Base-by-base conservation (phyloP, 1,140 invertebrate genomes). In the Lerema accius region DNA sequence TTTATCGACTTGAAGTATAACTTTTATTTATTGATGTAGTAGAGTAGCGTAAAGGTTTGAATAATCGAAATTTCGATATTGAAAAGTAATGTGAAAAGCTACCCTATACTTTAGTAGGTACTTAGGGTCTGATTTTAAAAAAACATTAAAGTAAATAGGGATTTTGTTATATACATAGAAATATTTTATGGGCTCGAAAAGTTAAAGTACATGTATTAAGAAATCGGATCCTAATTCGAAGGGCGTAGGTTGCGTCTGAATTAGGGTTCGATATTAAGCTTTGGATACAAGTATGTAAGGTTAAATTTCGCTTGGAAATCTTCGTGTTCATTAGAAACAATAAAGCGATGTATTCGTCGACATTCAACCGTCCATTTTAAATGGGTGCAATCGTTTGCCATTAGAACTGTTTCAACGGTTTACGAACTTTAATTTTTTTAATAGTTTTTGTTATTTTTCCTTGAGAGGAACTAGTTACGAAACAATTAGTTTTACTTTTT, bases 261-360 rank as follows among this genome's bases (percentile, higher is more conserved):
- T n/a, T n/a, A 46, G 43, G 43, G 5, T 16, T 46, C 43, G 16
- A 23, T 42, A 42, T 42, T 14, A 4, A 3, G 16, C 13, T 13
- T 3, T 14, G 13, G 2, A 13, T 13, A 13, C 40, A 15, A 16
- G 17, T 16, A 6, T 3, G 15, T 3, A 43, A 43, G 42, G 17
- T 17, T 43, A 10, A 15, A 43, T 6, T 16, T 43, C 17, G 17
- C 28, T 32, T 32, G 4, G 19, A 15, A 49, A 48, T 28, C 2
- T 48, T 48, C 23, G 46, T 49, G 46, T 49, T 49, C 46, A 49
- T 49, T 49, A 28, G 46, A 49, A 32, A 32, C 46, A 49, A 49
- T 49, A 32, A 49, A 23, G 32, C 23, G 46, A 49, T 19, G 9
- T 49, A 16, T 32, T 11, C 14, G 23, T 26, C 46, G 23, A 16